These are phyloP conservation scores for Thera obeliscata DNA, from an alignment of 2,888 invertebrate genomes.

Conservation along the genomic window DNA sequence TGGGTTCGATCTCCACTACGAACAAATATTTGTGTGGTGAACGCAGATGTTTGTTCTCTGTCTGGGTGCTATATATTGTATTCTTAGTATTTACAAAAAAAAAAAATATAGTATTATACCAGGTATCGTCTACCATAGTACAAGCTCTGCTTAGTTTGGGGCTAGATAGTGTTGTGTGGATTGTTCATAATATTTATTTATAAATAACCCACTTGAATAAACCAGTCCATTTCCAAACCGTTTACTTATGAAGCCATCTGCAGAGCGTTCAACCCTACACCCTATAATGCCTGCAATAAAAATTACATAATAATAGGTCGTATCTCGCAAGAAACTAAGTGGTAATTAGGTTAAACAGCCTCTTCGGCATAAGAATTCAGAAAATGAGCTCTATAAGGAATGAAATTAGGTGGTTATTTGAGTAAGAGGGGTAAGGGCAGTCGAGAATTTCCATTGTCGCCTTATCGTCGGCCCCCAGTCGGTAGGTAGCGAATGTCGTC, in stretches of 20 bases:
- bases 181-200: not conserved
- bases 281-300: constrained; percentile 48
- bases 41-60: too few relatives aligned
- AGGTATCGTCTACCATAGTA: too few relatives aligned
- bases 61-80: too few relatives aligned
- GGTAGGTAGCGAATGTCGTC: constrained; percentile 59
- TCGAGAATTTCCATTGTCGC: constrained; percentile 76
- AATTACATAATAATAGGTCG: constrained; percentile 59
- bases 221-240: constrained; percentile 8
- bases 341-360: constrained; percentile 69
- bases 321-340: constrained; percentile 60
- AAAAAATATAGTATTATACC: too few relatives aligned
- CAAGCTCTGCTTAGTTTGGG: too few relatives aligned
- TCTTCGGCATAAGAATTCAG: constrained; percentile 34
- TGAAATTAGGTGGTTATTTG: constrained; percentile 67
- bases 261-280: constrained; percentile 37
- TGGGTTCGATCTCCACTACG: too few relatives aligned
- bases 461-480: constrained; percentile 76
- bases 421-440: constrained; percentile 59
- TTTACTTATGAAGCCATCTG: constrained; percentile 27
- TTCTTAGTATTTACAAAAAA: too few relatives aligned
- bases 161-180: too few relatives aligned
- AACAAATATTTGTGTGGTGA: too few relatives aligned
- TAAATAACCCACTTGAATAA: not conserved
- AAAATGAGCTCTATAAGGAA: constrained; percentile 54